Percentiles rank a stretch among this genome's conserved stretches.
Evolutionary conservation across 2,888 invertebrate genomes (phyloP).

Genomic region (Xanthostigma xanthostigma): DNA sequence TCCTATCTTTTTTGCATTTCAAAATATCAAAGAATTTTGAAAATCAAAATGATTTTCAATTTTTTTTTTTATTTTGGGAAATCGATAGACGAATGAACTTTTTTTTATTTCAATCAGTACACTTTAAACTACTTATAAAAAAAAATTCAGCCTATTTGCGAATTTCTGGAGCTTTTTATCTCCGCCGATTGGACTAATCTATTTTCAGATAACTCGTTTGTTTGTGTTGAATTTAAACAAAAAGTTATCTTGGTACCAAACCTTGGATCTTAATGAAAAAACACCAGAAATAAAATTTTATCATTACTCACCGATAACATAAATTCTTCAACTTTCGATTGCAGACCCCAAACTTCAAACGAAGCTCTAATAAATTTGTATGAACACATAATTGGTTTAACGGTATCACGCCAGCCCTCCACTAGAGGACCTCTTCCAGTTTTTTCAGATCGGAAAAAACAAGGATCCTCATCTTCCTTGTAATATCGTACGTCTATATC

Average conservation of each 20-base stretch:
- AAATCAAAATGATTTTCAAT: too few relatives aligned
- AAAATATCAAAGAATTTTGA: too few relatives aligned
- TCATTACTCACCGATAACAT: constrained; percentile 53
- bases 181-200: too few relatives aligned
- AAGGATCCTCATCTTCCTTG: constrained; percentile 78
- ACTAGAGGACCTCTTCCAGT: constrained; percentile 72
- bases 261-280: not conserved
- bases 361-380: constrained; percentile 76
- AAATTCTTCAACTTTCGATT: constrained; percentile 77
- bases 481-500: constrained; percentile 74
- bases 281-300: not conserved
- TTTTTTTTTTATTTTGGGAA: too few relatives aligned
- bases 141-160: too few relatives aligned
- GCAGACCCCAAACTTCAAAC: constrained; percentile 87
- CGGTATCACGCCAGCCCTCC: constrained; percentile 65
- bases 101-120: too few relatives aligned
- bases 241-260: not conserved
- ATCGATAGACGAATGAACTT: too few relatives aligned
- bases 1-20: too few relatives aligned
- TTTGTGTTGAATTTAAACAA: not conserved
- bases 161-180: too few relatives aligned
- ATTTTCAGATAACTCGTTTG: too few relatives aligned
- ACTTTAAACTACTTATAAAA: too few relatives aligned
- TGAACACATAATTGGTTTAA: constrained; percentile 80
- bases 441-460: constrained; percentile 65